phyloP scores from a whole-genome alignment of 2,113 vertebrate genomes.

The Monarcha castaneiventris region DNA sequence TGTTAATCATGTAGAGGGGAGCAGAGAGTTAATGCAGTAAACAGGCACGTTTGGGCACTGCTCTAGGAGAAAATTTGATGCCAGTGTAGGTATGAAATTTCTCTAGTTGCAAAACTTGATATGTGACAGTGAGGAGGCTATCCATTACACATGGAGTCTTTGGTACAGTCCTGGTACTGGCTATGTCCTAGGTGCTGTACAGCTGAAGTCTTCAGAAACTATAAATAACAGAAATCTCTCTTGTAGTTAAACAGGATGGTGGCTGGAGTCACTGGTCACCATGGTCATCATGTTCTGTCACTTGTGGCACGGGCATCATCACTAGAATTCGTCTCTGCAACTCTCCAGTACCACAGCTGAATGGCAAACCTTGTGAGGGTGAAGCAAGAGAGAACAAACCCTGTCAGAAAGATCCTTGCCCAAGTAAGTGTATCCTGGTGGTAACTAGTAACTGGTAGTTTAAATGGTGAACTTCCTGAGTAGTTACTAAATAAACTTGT shows the following conservation, averaged over 20 bases:
- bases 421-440: conserved; percentile 78
- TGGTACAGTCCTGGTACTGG: neutral
- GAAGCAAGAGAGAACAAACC: conserved; percentile 89
- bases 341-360: conserved; percentile 96
- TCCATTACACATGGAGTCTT: neutral
- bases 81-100: neutral
- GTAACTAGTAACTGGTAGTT: neutral
- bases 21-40: neutral
- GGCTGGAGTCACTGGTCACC: conserved; percentile 99
- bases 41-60: neutral
- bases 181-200: neutral
- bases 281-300: conserved; percentile 97
- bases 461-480: neutral
- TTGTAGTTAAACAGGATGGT: conserved; percentile 94
- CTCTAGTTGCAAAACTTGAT: neutral
- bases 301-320: conserved; percentile 89
- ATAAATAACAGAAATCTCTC: neutral
- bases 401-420: conserved; percentile 86
- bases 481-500: neutral
- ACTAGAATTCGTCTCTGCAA: conserved; percentile 98
- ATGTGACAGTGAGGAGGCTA: neutral
- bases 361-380: conserved; percentile 89
- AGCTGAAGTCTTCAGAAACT: neutral
- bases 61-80: neutral
- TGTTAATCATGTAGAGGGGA: neutral